A percentile compares a stretch with the other conserved stretches of the same genome.
Evolutionary conservation across 2,113 vertebrate species (phyloP).

Genomic region (Arizona elegans): DNA sequence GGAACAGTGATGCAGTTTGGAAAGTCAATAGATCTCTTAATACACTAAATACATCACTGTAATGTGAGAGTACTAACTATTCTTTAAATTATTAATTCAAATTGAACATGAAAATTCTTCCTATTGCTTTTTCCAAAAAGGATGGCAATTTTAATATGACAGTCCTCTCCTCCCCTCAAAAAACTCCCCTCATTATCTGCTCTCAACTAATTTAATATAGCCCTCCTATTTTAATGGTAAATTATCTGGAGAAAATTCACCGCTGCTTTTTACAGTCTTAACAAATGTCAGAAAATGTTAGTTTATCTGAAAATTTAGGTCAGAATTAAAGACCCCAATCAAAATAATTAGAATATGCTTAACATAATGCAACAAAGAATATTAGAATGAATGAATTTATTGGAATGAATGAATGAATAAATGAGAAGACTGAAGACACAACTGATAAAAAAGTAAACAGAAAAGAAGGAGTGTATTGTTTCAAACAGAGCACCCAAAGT

Average conservation of each 20-base stretch:
- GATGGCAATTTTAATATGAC: background rate
- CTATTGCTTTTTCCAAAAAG: background rate
- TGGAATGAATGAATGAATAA: background rate
- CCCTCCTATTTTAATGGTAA: background rate
- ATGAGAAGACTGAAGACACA: background rate
- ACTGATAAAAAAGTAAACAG: background rate
- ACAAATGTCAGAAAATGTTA: background rate
- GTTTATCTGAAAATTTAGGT: background rate
- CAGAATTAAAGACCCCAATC: background rate
- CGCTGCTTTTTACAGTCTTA: background rate
- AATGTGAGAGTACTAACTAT: background rate
- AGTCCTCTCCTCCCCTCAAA: background rate
- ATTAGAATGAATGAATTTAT: background rate
- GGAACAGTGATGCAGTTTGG: background rate
- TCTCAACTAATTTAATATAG: background rate
- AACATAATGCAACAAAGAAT: background rate
- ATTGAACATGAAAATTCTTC: background rate
- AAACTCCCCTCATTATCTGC: background rate
- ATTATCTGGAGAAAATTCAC: background rate
- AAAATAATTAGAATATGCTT: background rate
- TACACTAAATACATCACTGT: background rate
- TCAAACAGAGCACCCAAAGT: background rate
- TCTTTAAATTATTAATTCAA: background rate
- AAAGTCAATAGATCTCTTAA: background rate
- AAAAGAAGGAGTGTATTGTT: background rate